Percentiles rank a stretch among this genome's conserved stretches.
Evolutionary conservation across 2,113 vertebrate genomes (phyloP).

Genomic region (Anoplopoma fimbria): DNA sequence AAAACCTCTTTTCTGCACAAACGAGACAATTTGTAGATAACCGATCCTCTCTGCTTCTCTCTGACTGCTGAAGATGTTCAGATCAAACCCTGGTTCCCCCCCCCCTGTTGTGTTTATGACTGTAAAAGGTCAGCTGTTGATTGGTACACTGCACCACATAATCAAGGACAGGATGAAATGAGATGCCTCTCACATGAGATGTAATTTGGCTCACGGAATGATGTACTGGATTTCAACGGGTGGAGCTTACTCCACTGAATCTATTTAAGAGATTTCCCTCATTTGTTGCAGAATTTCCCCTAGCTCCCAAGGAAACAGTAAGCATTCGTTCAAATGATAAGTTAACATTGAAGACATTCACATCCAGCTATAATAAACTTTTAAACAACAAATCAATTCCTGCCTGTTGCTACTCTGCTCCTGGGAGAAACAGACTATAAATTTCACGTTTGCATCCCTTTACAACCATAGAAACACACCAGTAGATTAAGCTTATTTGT

Average conservation of each 20-base stretch:
- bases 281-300: not conserved
- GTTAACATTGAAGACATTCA: not conserved
- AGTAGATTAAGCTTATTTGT: not conserved
- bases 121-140: conserved; percentile 66
- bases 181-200: conserved; percentile 38
- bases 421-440: not conserved
- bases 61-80: conserved; percentile 28
- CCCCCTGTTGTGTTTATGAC: conserved; percentile 36
- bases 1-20: conserved; percentile 43
- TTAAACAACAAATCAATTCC: not conserved
- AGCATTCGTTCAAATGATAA: not conserved
- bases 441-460: not conserved
- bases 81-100: too few relatives aligned
- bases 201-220: conserved; percentile 30
- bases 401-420: not conserved
- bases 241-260: not conserved
- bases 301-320: not conserved
- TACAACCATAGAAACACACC: not conserved
- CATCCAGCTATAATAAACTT: not conserved
- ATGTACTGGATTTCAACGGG: conserved; percentile 25
- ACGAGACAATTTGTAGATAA: conserved; percentile 29
- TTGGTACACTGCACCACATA: conserved; percentile 54
- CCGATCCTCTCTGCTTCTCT: conserved; percentile 1
- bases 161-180: conserved; percentile 53
- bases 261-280: not conserved